Conservation (phyloP, 2,797 vertebrate genomes). For the Bovichtus variegatus region DNA sequence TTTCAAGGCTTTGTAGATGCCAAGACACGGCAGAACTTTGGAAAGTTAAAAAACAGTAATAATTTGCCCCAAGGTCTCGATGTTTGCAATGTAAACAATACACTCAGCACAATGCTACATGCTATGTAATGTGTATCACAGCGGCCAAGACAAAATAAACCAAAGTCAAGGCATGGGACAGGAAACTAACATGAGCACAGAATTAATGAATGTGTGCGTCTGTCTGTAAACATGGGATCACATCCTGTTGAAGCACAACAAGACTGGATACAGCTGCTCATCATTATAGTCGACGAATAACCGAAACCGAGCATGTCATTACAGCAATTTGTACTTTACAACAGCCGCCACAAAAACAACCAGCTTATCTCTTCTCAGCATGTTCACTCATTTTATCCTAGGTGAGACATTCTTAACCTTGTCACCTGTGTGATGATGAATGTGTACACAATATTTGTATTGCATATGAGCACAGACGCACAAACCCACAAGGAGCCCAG, state of each 20-base stretch:
- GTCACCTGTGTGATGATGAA: slow-evolving; percentile 7
- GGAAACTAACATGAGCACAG: slow-evolving; percentile 38
- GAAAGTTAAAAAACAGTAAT: neutral
- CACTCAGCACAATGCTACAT: neutral
- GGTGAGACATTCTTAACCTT: slow-evolving; percentile 34
- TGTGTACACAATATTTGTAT: neutral
- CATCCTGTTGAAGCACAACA: slow-evolving; percentile 53
- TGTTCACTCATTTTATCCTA: slow-evolving; percentile 17
- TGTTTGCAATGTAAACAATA: neutral
- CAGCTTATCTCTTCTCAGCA: slow-evolving; percentile 26
- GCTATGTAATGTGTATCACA: slow-evolving; percentile 11
- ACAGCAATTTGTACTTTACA: slow-evolving; percentile 39
- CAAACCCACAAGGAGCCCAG: neutral
- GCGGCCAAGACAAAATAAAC: slow-evolving; percentile 43
- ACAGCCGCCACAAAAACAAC: slow-evolving; percentile 28
- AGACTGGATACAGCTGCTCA: slow-evolving; percentile 61
- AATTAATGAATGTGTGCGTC: slow-evolving; percentile 25
- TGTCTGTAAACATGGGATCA: slow-evolving; percentile 54
- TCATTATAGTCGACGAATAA: slow-evolving; percentile 55
- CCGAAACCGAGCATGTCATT: slow-evolving; percentile 47
- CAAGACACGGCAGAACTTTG: neutral
- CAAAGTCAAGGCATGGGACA: slow-evolving; percentile 33
- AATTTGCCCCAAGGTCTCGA: neutral
- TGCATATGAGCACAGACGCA: slow-evolving; percentile 6
- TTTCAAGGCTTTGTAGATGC: neutral